phyloP scores from a whole-genome alignment of 2,888 invertebrate species.

The Drosophila yooni region DNA sequence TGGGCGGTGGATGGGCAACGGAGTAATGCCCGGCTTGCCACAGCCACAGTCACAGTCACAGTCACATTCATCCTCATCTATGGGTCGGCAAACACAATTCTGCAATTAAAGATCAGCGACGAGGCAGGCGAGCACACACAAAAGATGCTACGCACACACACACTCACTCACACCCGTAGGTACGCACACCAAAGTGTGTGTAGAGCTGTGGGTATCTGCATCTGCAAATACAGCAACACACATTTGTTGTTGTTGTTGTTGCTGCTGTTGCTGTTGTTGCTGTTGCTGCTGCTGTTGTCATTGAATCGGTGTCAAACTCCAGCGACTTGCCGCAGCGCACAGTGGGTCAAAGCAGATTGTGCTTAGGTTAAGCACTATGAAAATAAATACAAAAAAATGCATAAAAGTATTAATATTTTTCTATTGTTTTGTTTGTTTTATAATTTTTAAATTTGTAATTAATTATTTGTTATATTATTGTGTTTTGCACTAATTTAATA shows the following conservation, averaged over 20 bases:
- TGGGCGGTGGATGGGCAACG: neutral
- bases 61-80: conserved; percentile 45
- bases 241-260: conserved; percentile 24
- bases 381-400: neutral
- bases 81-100: conserved; percentile 64
- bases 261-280: conserved; percentile 10
- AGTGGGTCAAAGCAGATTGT: conserved; percentile 31
- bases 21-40: conserved; percentile 9
- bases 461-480: neutral
- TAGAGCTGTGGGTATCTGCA: conserved; percentile 23
- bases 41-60: conserved; percentile 2
- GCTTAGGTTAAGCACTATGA: neutral
- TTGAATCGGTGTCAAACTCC: conserved; percentile 73
- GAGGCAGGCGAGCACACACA: conserved; percentile 34
- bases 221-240: conserved; percentile 39
- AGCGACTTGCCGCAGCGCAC: conserved; percentile 36
- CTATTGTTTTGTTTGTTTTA: neutral
- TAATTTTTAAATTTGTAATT: neutral
- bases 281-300: conserved; percentile 41
- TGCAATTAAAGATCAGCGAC: conserved; percentile 75
- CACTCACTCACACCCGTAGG: conserved; percentile 23
- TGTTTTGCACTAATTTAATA: neutral
- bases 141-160: conserved; percentile 31
- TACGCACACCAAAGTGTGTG: conserved; percentile 17
- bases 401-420: neutral